A percentile compares a stretch with the other conserved stretches of the same genome.
These are phyloP conservation scores for Campylomormyrus numenius DNA, from an alignment of 2,113 vertebrate genomes.

Conservation along the genomic window DNA sequence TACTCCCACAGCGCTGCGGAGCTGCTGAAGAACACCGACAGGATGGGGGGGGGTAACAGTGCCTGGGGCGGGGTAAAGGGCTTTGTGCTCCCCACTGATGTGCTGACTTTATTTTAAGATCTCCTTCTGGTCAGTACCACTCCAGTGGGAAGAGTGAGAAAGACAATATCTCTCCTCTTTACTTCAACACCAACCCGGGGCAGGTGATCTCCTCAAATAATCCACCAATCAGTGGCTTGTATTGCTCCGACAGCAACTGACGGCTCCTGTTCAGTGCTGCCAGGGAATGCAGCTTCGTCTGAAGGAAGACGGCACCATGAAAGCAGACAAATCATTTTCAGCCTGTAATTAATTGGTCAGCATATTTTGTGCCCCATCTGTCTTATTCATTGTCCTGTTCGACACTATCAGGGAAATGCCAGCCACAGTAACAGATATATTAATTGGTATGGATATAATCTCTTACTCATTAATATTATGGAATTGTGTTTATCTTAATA, in stretches of 20 bases:
- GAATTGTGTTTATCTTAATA: not conserved
- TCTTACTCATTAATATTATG: not conserved
- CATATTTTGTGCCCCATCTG: not conserved
- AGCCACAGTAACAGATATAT: not conserved
- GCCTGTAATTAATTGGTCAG: not conserved
- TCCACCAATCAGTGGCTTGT: not conserved
- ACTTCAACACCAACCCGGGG: not conserved
- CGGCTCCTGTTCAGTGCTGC: not conserved
- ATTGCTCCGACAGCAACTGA: not conserved
- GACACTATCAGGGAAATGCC: not conserved
- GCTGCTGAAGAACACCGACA: not conserved
- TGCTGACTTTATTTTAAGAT: conserved; percentile 2
- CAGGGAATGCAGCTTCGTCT: not conserved
- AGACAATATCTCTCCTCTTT: not conserved
- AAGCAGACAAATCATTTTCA: not conserved
- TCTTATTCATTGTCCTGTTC: not conserved
- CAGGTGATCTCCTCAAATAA: not conserved
- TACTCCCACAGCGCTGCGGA: not conserved
- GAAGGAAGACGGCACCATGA: not conserved
- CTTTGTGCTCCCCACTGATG: not conserved
- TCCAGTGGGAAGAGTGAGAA: not conserved
- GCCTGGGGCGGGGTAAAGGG: not conserved
- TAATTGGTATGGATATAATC: conserved; percentile 4
- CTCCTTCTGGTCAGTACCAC: not conserved
- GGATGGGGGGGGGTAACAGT: not conserved